phyloP scores from a whole-genome alignment of 1,140 invertebrate species.

The Bombyx mandarina region DNA sequence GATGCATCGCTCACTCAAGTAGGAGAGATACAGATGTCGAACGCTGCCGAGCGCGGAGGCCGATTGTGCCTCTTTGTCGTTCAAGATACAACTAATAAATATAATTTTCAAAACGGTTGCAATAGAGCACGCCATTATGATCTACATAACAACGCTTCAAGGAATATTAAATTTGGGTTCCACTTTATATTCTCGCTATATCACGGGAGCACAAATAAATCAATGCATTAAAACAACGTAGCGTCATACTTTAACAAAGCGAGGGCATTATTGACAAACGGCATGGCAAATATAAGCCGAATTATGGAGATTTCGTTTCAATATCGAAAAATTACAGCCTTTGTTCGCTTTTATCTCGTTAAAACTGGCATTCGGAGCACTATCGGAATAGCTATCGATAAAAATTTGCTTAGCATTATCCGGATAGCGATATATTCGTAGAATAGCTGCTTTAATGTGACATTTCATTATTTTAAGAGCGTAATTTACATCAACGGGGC shows the following conservation, averaged over 20 bases:
- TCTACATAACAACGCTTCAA: no score
- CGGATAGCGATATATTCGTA: slow-evolving; percentile 50
- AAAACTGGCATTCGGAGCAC: slow-evolving; percentile 39
- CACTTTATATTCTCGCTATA: no score
- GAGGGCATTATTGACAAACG: slow-evolving; percentile 27
- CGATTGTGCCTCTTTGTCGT: no score
- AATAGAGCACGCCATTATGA: no score
- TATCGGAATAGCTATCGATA: slow-evolving; percentile 64
- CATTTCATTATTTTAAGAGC: slow-evolving; percentile 17
- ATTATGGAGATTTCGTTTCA: slow-evolving; percentile 51
- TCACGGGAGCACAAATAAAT: no score
- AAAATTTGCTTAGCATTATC: slow-evolving; percentile 46
- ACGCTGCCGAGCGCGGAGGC: no score
- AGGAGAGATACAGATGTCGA: no score
- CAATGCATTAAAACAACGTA: no score
- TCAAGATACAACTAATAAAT: no score
- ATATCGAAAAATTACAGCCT: slow-evolving; percentile 48
- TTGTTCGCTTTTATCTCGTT: slow-evolving; percentile 48
- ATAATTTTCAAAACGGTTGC: no score
- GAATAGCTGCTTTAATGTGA: slow-evolving; percentile 54
- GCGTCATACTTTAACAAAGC: background rate
- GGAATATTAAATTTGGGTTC: no score
- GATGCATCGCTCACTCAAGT: no score
- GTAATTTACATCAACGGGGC: background rate
- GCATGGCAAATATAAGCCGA: slow-evolving; percentile 34